Percentiles rank a stretch among this genome's conserved stretches.
Conservation (phyloP, 1,140 invertebrate species). For the Drosophila pectinifera region DNA sequence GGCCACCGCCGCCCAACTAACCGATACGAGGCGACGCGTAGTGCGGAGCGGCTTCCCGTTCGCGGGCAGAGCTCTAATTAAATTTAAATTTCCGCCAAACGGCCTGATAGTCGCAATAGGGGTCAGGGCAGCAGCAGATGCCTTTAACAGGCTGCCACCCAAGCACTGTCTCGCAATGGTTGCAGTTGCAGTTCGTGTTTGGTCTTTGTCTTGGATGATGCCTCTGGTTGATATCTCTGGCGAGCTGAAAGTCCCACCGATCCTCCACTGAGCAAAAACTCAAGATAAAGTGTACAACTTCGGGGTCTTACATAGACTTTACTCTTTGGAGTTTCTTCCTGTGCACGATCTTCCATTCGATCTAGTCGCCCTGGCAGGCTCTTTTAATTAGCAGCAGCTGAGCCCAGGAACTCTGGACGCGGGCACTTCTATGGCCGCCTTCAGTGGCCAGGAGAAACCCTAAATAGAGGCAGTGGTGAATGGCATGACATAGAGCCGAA, state of each 20-base stretch:
- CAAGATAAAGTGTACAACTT: no score
- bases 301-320: neutral
- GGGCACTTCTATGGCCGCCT: conserved; percentile 50
- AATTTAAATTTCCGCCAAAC: conserved; percentile 63
- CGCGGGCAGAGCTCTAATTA: conserved; percentile 51
- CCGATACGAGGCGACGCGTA: conserved; percentile 27
- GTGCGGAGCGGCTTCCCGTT: conserved; percentile 20
- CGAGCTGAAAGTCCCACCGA: conserved; percentile 9
- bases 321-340: neutral
- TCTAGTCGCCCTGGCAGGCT: conserved; percentile 50
- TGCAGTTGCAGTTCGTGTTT: conserved; percentile 30
- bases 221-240: conserved; percentile 46
- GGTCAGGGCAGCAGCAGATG: conserved; percentile 47
- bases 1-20: conserved; percentile 25
- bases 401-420: conserved; percentile 26
- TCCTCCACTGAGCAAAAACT: neutral
- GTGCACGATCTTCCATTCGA: conserved; percentile 14
- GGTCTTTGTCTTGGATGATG: conserved; percentile 47
- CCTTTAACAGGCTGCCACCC: conserved; percentile 42
- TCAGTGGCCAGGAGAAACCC: conserved; percentile 37
- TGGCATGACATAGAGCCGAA: conserved; percentile 43
- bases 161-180: conserved; percentile 25
- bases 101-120: conserved; percentile 56
- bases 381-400: conserved; percentile 62
- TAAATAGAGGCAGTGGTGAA: conserved; percentile 55